Evolutionary conservation across 2,113 vertebrate species (phyloP), one percentile per base, ranked within the genome.

Genomic region (Pollimyrus isidori): DNA sequence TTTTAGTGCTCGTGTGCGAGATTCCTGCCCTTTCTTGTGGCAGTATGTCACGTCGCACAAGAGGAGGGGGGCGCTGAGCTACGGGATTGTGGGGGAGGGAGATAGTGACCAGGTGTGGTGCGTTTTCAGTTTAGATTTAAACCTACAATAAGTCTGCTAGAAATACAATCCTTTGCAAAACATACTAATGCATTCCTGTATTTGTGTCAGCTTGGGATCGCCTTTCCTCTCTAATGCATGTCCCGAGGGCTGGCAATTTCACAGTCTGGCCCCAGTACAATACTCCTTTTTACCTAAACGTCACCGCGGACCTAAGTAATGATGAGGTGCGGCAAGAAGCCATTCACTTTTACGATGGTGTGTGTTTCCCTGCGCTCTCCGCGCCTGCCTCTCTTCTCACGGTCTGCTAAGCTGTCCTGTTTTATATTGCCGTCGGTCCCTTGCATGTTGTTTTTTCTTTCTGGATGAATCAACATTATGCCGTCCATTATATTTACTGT

Each of bases 201-300:
- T 49, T 89, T 87, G 90, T 87, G 50, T 46, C 86, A 7, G 76
- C 80, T 48, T 89, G 58, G 50, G 89, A 90, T 93, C 91, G 90
- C 90, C 83, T 93, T 93, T 91, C 91, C 80, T 73, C 89, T 87
- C 84, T 91, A 91, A 89, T 92, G 88, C 89, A 88, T 88, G 65
- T 89, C 92, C 89, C 50, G 65, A 87, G 88, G 91, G 90, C 92
- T 90, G 80, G 86, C 89, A 89, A 65, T 92, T 92, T 93, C 90
- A 91, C 50, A 90, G 91, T 87, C 90, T 73, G 87, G 89, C 69
- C 86, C 48, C 89, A 80, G 89, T 86, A 91, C 90, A 92, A 92
- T 90, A 49, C 86, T 82, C 88, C 82, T 90, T 89, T 91, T 91
- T 90, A 89, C 45, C 62, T 82, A 82, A 86, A 90, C 86, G 88